Evolutionary conservation across 2,113 vertebrate species (phyloP).

Genomic region (Amphilophus citrinellus): DNA sequence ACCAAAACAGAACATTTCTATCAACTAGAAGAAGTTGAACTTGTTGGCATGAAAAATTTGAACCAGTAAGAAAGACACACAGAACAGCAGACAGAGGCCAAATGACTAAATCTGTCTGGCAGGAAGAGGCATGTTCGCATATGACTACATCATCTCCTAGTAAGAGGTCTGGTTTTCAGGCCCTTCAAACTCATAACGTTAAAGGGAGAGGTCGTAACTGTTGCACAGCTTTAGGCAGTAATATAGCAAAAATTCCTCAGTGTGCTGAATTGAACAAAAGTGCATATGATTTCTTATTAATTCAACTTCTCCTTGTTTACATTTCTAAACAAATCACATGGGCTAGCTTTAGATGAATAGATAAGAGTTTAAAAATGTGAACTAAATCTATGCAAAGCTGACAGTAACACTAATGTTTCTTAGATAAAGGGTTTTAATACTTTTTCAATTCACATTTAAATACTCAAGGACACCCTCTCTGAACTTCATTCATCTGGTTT

Average conservation of each 20-base stretch:
- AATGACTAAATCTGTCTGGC: neutral
- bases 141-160: neutral
- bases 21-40: no score
- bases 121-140: neutral
- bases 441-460: no score
- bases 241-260: neutral
- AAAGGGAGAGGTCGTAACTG: neutral
- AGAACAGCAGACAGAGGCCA: neutral
- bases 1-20: no score
- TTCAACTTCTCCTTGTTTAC: neutral
- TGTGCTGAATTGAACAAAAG: neutral
- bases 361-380: neutral
- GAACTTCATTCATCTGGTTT: neutral
- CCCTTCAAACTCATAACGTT: no score
- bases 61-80: neutral
- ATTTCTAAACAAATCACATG: neutral
- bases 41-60: neutral
- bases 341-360: neutral
- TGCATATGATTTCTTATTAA: neutral
- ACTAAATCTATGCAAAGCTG: neutral
- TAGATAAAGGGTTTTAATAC: neutral
- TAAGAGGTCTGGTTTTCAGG: neutral
- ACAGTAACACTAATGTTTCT: neutral
- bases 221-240: neutral
- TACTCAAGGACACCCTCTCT: neutral